Percentiles rank a stretch among this genome's conserved stretches.
These are phyloP conservation scores for Cetoscarus ocellatus DNA, from an alignment of 2,797 vertebrate genomes.

Conservation along the genomic window DNA sequence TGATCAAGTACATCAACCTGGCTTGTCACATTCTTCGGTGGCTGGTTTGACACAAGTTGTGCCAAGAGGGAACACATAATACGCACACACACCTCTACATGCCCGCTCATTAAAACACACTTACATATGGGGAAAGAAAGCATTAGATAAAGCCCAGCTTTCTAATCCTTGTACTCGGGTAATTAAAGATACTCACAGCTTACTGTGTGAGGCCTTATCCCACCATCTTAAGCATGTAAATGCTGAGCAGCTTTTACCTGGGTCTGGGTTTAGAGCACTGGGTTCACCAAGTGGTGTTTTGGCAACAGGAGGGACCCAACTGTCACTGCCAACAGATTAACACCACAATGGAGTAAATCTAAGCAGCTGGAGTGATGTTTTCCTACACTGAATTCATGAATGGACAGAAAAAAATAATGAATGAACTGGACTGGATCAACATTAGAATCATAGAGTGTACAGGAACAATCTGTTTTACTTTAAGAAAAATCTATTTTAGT, in stretches of 20 bases:
- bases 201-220: slow-evolving; percentile 74
- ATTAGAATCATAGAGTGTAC: background rate
- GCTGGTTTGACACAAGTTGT: slow-evolving; percentile 31
- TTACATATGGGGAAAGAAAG: slow-evolving; percentile 31
- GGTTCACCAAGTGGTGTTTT: slow-evolving; percentile 75
- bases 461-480: background rate
- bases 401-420: slow-evolving; percentile 16
- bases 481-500: background rate
- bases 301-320: slow-evolving; percentile 66
- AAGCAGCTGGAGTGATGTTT: slow-evolving; percentile 15
- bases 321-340: slow-evolving; percentile 59
- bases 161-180: slow-evolving; percentile 75
- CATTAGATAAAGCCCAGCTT: slow-evolving; percentile 70
- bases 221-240: slow-evolving; percentile 76
- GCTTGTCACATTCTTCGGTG: slow-evolving; percentile 57
- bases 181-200: slow-evolving; percentile 80
- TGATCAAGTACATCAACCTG: slow-evolving; percentile 62
- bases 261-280: slow-evolving; percentile 68
- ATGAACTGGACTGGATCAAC: background rate
- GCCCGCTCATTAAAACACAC: slow-evolving; percentile 32
- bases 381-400: slow-evolving; percentile 30
- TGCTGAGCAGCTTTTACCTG: slow-evolving; percentile 71
- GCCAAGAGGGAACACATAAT: slow-evolving; percentile 38
- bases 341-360: slow-evolving; percentile 39
- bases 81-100: slow-evolving; percentile 12